Conservation (phyloP, 2,797 vertebrate species). For the Halcyon leucocephala region DNA sequence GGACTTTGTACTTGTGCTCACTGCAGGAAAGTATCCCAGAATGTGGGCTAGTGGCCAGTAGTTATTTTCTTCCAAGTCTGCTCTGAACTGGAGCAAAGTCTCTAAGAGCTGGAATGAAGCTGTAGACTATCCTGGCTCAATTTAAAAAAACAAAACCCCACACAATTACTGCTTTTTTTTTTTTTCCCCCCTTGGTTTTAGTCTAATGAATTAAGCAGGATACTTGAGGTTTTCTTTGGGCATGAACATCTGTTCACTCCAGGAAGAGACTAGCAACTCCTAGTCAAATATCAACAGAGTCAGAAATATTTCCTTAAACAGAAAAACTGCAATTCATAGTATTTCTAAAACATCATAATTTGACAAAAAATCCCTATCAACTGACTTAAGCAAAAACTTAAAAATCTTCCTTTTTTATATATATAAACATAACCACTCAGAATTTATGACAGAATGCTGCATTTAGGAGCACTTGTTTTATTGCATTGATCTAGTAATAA, state of each 20-base stretch:
- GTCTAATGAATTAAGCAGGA: not conserved
- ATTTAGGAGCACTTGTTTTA: not conserved
- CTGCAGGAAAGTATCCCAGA: not conserved
- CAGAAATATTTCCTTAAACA: not conserved
- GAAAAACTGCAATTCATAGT: not conserved
- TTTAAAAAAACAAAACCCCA: not conserved
- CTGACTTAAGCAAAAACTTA: not conserved
- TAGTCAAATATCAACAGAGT: not conserved
- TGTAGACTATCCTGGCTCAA: not conserved
- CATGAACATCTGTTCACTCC: not conserved
- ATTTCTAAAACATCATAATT: not conserved
- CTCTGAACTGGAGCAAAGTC: not conserved
- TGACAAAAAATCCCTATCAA: not conserved
- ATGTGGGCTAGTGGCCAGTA: not conserved
- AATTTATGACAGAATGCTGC: not conserved
- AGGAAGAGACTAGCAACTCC: not conserved
- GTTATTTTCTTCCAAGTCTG: constrained; percentile 6
- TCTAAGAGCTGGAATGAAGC: not conserved
- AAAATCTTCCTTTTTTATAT: not conserved
- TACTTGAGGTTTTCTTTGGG: not conserved
- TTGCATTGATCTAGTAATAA: not conserved
- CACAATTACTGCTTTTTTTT: not conserved
- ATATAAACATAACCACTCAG: not conserved
- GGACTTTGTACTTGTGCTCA: not conserved
- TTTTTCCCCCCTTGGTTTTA: not conserved